These are phyloP conservation scores for Lepidurus packardi DNA, from an alignment of 1,140 invertebrate genomes.

Conservation along the genomic window DNA sequence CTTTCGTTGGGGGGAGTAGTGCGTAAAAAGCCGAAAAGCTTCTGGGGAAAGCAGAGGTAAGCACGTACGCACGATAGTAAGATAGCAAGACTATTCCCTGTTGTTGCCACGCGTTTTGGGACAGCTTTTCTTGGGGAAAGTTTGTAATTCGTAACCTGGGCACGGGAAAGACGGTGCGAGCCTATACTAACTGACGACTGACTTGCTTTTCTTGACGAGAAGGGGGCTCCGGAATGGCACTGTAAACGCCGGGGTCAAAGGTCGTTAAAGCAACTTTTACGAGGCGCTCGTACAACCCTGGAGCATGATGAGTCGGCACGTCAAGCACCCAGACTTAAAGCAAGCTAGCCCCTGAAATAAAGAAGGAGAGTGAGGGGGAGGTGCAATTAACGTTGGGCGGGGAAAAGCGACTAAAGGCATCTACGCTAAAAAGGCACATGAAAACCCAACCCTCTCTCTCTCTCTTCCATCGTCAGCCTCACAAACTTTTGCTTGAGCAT, in stretches of 20 bases:
- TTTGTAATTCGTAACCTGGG: constrained; percentile 5
- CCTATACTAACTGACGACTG: background rate
- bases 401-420: background rate
- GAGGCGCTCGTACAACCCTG: constrained; percentile 12
- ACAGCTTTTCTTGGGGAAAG: background rate
- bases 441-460: background rate
- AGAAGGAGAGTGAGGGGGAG: background rate
- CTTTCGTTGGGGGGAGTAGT: too few species aligned
- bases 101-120: background rate
- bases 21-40: too few species aligned
- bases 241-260: constrained; percentile 14
- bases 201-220: background rate
- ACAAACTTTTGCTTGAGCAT: background rate
- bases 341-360: background rate
- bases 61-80: too few species aligned
- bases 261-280: constrained; percentile 16
- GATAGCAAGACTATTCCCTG: too few species aligned
- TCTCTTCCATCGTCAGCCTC: background rate
- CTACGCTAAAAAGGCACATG: background rate
- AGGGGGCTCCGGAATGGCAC: background rate
- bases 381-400: constrained; percentile 6
- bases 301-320: constrained; percentile 17
- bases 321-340: background rate
- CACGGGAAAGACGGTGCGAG: background rate
- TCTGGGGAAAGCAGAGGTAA: too few species aligned